Evolutionary conservation across 2,113 vertebrate genomes (phyloP).

Genomic region (Pterocles burchelli): DNA sequence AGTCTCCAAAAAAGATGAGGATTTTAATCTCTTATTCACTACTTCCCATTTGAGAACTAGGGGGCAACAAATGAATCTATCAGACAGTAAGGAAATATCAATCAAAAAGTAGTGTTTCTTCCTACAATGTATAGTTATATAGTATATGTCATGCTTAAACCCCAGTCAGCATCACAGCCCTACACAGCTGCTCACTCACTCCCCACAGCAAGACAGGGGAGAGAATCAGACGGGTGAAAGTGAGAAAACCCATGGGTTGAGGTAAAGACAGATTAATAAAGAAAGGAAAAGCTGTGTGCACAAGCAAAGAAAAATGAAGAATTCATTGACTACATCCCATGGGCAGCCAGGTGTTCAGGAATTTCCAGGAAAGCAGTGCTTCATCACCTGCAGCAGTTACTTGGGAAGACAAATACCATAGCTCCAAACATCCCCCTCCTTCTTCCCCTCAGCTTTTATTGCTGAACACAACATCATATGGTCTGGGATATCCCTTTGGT

Average conservation of each 20-base stretch:
- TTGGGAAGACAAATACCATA: neutral
- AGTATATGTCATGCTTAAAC: neutral
- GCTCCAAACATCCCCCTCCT: neutral
- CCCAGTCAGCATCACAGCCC: neutral
- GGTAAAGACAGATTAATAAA: neutral
- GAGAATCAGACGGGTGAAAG: neutral
- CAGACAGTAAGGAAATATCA: neutral
- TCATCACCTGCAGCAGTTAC: fast-evolving
- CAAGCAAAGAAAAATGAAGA: neutral
- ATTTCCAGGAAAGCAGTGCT: neutral
- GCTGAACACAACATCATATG: neutral
- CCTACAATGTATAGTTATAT: neutral
- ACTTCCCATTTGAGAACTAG: neutral
- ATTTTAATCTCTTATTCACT: neutral
- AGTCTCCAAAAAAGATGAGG: neutral
- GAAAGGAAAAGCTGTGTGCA: neutral
- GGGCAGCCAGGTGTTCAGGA: neutral
- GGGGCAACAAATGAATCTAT: neutral
- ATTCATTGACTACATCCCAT: neutral
- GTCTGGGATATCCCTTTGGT: neutral
- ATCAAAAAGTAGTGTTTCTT: neutral
- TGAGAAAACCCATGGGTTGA: neutral
- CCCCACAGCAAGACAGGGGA: neutral
- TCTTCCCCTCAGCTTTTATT: neutral
- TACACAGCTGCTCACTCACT: neutral